Conservation (phyloP, 1,140 invertebrate species). For the Drosophila kanapiae region DNA sequence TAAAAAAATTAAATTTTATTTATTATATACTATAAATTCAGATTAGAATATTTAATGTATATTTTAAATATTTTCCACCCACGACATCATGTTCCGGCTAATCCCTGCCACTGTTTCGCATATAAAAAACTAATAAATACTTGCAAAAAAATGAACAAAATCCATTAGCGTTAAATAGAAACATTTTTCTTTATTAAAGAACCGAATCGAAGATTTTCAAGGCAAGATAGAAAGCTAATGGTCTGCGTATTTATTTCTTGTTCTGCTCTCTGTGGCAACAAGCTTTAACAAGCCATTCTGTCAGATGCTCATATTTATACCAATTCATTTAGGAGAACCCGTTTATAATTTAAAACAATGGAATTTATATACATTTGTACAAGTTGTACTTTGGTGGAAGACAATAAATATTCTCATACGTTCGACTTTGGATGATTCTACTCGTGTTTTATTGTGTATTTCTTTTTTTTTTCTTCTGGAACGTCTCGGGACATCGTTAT, state of each 20-base stretch:
- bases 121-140: neutral
- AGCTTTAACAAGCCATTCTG: slow-evolving; percentile 33
- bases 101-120: neutral
- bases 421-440: slow-evolving; percentile 48
- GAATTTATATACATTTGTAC: slow-evolving; percentile 56
- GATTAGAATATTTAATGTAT: neutral
- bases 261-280: slow-evolving; percentile 1
- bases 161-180: slow-evolving; percentile 6
- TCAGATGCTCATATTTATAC: slow-evolving; percentile 47
- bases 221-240: slow-evolving; percentile 23
- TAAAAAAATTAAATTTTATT: neutral
- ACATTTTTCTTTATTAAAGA: slow-evolving; percentile 29
- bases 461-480: slow-evolving; percentile 30
- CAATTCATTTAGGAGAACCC: slow-evolving; percentile 43
- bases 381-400: slow-evolving; percentile 50
- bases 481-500: slow-evolving; percentile 37
- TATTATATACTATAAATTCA: neutral
- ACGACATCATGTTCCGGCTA: neutral
- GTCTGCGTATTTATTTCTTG: neutral
- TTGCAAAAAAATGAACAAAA: neutral
- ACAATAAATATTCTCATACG: slow-evolving; percentile 55
- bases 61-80: neutral
- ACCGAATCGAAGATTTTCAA: slow-evolving; percentile 15
- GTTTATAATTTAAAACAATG: slow-evolving; percentile 52
- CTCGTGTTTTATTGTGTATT: slow-evolving; percentile 49